Base-by-base conservation (phyloP, 2,888 invertebrate species). In the Andrena minutula region DNA sequence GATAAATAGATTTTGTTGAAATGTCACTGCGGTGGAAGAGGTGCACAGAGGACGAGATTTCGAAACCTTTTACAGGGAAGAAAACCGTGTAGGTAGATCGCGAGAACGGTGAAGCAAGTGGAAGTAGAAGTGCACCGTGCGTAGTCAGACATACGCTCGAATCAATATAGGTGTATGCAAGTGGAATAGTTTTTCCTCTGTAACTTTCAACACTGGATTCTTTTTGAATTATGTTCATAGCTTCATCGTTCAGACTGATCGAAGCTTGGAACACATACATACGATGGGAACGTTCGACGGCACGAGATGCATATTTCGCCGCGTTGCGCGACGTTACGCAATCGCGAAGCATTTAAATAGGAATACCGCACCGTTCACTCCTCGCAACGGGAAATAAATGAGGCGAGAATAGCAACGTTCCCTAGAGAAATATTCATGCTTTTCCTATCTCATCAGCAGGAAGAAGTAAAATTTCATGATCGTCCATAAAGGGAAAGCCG, bases 301-400 rank as follows among this genome's bases (percentile, higher is more conserved):
- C 51, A 20, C 12, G 30, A 30, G 60, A 49, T 49, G 35, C 35
- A 35, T 23, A 60, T 69, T 35, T 75, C 61, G 60, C 12, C 23
- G 69, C 60, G 28, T 20, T 8, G 49, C 49, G 26, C 26, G 32
- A 10, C 51, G 61, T 69, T 69, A 63, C 61, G 68, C 53, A 69
- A 69, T 51, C 20, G 41, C 20, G 26, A 28, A 20, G 49, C 23
- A 75, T 69, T 75, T 63, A 69, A 61, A 69, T 69, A 63, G 28
- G 69, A 75, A 69, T 69, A 61, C 63, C 8, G 23, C 28, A 26
- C 23, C 26, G 49, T 69, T 63, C 68, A 41, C 61, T 61, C 41
- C 28, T 53, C 53, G 63, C 28, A 32, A 69, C 60, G 26, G 35
- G 49, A 53, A 75, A 69, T 41, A 41, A 28, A 30, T 26, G 51